Evolutionary conservation across 2,888 invertebrate species (phyloP), one percentile per base, ranked within the genome.

Genomic region (Aphodius sticticus): DNA sequence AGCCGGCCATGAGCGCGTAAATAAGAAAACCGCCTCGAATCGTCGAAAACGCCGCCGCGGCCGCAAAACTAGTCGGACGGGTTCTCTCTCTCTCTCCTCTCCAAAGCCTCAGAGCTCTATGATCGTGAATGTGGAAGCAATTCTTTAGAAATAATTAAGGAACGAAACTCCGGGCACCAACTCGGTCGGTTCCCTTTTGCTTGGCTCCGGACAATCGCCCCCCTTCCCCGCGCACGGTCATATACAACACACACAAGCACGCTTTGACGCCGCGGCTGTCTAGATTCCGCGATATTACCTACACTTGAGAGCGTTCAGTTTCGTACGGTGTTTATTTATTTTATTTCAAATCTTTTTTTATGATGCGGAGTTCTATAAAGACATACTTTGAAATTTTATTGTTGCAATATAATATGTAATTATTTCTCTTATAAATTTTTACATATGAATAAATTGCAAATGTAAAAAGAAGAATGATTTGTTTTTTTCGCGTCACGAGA

Each of bases 21-120:
- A 53, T 53, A 53, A 53, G 53, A 53, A 53, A 53, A 53, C 53
- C 53, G 53, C 53, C 53, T 53, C 53, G 53, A 53, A 53, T 53
- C 53, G 53, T 53, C 53, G 53, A 53, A 53, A 53, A 53, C 53
- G 53, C 2, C 53, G 53, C 2, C 9, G 12, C 53, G 53, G 53
- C 7, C 53, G 53, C 53, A 53, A 53, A 53, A 53, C 53, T 53
- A 53, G 53, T 53, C 53, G 53, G 53, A 53, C 53, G 53, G 53
- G 53, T 53, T 1, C 53, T 53, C 53, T 7, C 53, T 53, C 53
- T 53, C 12, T 7, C 53, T 9, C 12, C 53, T 53, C 53, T 7
- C 53, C 9, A 12, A 53, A 2, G 9, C 1, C 53, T 53, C 12
- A 53, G 53, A 53, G 12, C 53, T 53, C 53, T 53, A 53, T 7